These are phyloP conservation scores for Parnassius apollo DNA, from an alignment of 2,888 invertebrate genomes.

Conservation along the genomic window DNA sequence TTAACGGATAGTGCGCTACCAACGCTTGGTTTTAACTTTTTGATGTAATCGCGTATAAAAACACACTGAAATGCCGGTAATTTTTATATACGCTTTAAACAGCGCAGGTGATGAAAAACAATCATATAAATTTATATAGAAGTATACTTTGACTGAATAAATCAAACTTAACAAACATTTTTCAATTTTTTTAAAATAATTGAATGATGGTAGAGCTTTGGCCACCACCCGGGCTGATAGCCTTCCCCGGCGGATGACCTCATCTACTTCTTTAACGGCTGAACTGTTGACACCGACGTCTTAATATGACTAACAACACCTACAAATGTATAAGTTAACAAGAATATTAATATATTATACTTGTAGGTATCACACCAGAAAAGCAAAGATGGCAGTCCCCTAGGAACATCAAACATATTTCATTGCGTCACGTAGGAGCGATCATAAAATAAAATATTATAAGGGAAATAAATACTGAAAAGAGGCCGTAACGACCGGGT, in stretches of 20 bases:
- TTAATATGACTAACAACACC: too few species aligned
- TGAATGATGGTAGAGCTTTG: too few species aligned
- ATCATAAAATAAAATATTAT: constrained; percentile 78
- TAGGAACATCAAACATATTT: constrained; percentile 43
- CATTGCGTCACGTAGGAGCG: constrained; percentile 58
- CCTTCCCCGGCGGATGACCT: too few species aligned
- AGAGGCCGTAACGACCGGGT: constrained; percentile 68
- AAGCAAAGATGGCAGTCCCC: constrained; percentile 14
- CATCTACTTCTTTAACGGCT: too few species aligned
- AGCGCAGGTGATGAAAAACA: too few species aligned
- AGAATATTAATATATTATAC: constrained; percentile 21
- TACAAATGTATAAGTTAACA: constrained; percentile 14
- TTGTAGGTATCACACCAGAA: constrained; percentile 21
- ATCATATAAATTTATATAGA: too few species aligned
- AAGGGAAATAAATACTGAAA: constrained; percentile 76
- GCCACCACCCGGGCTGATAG: too few species aligned
- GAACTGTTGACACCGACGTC: too few species aligned
- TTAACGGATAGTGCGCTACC: constrained; percentile 27
- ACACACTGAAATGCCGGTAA: neutral
- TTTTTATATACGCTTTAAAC: too few species aligned
- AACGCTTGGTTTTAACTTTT: constrained; percentile 12
- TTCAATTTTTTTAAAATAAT: too few species aligned
- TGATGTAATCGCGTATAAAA: constrained; percentile 13
- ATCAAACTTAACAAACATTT: too few species aligned
- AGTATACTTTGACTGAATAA: too few species aligned